Base-by-base conservation (phyloP, 2,113 vertebrate genomes). In the Sakesphorus luctuosus region DNA sequence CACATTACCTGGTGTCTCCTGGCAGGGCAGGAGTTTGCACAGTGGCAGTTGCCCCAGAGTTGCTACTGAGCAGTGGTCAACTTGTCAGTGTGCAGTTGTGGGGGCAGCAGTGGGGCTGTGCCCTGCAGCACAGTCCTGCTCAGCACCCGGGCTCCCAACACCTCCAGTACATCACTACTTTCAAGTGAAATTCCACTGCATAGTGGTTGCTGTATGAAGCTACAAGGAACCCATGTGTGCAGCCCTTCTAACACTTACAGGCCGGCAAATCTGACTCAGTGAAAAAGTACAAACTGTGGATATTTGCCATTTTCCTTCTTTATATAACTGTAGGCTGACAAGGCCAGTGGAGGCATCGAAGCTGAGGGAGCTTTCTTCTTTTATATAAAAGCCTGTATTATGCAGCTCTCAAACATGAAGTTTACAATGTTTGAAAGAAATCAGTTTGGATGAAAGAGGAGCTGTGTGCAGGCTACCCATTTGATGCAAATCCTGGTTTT, bases 191-290 rank as follows among this genome's bases (percentile, higher is more conserved):
- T 46, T 25, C 38, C 28, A 36, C 7, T 33, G 26, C 58, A 18
- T 0, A 15, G 52, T 3, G 18, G 20, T 7, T 4, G 2, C 44
- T 26, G 0, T 11, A 18, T 2, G 3, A 44, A 26, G 36, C 67
- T 69, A 68, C n/a, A 43, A 76, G 59, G 18, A 72, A 71, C 8
- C 7, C 8, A 4, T 1, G 5, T 4, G 6, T n/a, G 36, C 43
- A 63, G 21, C 47, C 28, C 44, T 81, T 49, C 40, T 10, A 18
- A 53, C 55, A 7, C n/a, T 73, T 26, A 24, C 14, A 53, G 55
- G 38, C 10, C 35, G 25, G 35, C 28, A 50, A 84, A 23, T 23
- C n/a, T 36, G 19, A 33, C 13, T 24, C 46, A 4, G 43, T 5
- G 29, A 26, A 28, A 52, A 58, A 11, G n/a, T 1, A 46, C 36